Evolutionary conservation across 2,888 invertebrate species (phyloP).

Genomic region (Cheilosia grossa): DNA sequence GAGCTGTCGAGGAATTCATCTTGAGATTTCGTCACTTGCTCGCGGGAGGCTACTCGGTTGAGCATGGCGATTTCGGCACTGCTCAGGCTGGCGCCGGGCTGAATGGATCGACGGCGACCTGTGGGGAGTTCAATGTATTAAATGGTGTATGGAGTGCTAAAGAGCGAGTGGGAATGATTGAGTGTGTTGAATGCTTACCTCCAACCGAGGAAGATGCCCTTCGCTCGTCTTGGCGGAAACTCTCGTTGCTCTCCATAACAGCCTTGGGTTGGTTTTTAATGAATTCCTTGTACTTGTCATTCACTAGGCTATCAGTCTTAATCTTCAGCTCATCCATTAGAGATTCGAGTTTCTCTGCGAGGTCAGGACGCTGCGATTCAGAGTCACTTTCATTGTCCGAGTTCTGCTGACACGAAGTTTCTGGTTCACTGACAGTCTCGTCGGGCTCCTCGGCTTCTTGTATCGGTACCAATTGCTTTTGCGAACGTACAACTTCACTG

Average conservation of each 20-base stretch:
- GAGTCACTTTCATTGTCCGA: slow-evolving; percentile 83
- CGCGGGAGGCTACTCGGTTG: slow-evolving; percentile 85
- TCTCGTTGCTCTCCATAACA: slow-evolving; percentile 82
- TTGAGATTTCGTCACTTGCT: slow-evolving; percentile 77
- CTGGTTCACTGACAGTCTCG: slow-evolving; percentile 86
- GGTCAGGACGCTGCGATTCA: slow-evolving; percentile 86
- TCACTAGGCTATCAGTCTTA: slow-evolving; percentile 88
- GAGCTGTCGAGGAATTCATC: slow-evolving; percentile 81
- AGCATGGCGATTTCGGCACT: slow-evolving; percentile 86
- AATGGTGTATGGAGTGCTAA: no score
- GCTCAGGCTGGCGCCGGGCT: slow-evolving; percentile 86
- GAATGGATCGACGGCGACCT: slow-evolving; percentile 85
- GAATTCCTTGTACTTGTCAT: slow-evolving; percentile 86
- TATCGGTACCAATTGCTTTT: slow-evolving; percentile 81
- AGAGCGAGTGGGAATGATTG: no score
- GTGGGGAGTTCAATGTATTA: not conserved
- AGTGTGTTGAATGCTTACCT: slow-evolving; percentile 50
- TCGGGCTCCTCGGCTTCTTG: slow-evolving; percentile 86
- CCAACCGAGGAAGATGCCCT: slow-evolving; percentile 70
- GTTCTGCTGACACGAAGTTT: slow-evolving; percentile 83
- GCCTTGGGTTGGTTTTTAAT: slow-evolving; percentile 83
- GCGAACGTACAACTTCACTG: slow-evolving; percentile 80
- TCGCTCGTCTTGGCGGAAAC: slow-evolving; percentile 76
- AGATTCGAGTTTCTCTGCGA: slow-evolving; percentile 89
- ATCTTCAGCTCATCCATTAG: slow-evolving; percentile 89